Base-by-base conservation (phyloP, 64 coral and sea anemone genomes). In the Dendrophyllia cribrosa region DNA sequence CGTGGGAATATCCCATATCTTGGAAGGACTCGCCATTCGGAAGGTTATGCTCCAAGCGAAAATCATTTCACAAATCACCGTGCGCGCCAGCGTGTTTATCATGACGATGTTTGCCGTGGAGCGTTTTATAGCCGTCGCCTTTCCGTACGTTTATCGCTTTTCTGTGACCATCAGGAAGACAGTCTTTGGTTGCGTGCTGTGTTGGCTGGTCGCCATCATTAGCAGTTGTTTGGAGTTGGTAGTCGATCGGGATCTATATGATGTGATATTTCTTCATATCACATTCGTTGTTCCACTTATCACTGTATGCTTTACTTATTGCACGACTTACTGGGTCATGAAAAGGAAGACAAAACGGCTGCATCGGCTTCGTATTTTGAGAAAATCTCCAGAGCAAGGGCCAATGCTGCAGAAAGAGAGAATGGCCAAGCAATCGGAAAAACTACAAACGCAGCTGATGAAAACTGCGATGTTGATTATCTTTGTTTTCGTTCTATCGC, bases 11-110 rank as follows among this genome's bases (percentile, higher is more conserved):
- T 83, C 58, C 0, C 77, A 81, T 46, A 72, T 91, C 6, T 68
- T 82, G 4, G 70, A 74, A 75, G 69, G 44, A 65, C 49, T 82
- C 15, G 70, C 65, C 22, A 74, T 75, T 9, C 66, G 52, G 43
- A 47, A 61, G 45, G 79, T 79, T 23, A 34, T 91, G 46, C 59
- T 85, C 6, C 89, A 83, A 5, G 80, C 77, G 5, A 91, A 91
- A 17, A 68, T 91, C 14, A 72, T 85, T 23, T 91, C 89, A 11
- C 89, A 91, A 78, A 44, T 91, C 3, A 91, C 89, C 13, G 89
- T 91, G n/a, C 58, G 79, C 7, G 70, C 65, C 26, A 72, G 89
- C 17, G 70, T 91, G 20, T 63, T 62, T 46, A 81, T 91, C 44
- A 70, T 91, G 51, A 81, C 46, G 10, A 81, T 49, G 67, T 91